Percentiles rank a stretch among this genome's conserved stretches.
Conservation (phyloP, 2,888 invertebrate species). For the Stegophylla sp. region DNA sequence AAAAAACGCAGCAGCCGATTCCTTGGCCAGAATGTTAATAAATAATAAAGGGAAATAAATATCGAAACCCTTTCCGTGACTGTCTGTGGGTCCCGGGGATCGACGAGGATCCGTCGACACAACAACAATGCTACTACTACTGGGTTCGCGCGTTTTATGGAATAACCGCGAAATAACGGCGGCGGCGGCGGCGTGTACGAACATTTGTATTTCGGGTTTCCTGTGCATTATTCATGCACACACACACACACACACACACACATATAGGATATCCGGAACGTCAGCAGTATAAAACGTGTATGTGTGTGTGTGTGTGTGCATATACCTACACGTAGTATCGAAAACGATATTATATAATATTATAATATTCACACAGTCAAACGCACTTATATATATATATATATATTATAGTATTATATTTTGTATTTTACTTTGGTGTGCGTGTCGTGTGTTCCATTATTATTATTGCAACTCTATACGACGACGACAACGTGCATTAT, state of each 20-base stretch:
- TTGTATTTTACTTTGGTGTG: too few relatives aligned
- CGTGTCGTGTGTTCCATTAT: too few relatives aligned
- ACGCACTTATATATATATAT: too few relatives aligned
- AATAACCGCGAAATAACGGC: constrained; percentile 47
- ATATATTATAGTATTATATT: too few relatives aligned
- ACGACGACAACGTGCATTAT: too few relatives aligned
- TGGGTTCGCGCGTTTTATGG: constrained; percentile 33
- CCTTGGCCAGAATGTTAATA: constrained; percentile 59
- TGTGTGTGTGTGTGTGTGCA: background rate
- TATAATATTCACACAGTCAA: too few relatives aligned
- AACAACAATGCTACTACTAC: too few relatives aligned
- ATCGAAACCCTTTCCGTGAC: constrained; percentile 57
- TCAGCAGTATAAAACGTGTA: background rate
- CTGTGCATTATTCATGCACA: constrained; percentile 52
- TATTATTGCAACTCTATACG: too few relatives aligned
- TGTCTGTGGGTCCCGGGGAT: constrained; percentile 55
- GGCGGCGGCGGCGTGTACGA: constrained; percentile 33
- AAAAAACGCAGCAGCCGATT: too few relatives aligned
- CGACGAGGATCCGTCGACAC: constrained; percentile 6
- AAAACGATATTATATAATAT: too few relatives aligned
- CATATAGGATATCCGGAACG: constrained; percentile 46
- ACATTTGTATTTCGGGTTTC: constrained; percentile 44
- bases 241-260: too few relatives aligned
- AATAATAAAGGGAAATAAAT: constrained; percentile 59
- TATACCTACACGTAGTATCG: too few relatives aligned